These are phyloP conservation scores for Apotomis capreana DNA, from an alignment of 2,888 invertebrate genomes.

Conservation along the genomic window DNA sequence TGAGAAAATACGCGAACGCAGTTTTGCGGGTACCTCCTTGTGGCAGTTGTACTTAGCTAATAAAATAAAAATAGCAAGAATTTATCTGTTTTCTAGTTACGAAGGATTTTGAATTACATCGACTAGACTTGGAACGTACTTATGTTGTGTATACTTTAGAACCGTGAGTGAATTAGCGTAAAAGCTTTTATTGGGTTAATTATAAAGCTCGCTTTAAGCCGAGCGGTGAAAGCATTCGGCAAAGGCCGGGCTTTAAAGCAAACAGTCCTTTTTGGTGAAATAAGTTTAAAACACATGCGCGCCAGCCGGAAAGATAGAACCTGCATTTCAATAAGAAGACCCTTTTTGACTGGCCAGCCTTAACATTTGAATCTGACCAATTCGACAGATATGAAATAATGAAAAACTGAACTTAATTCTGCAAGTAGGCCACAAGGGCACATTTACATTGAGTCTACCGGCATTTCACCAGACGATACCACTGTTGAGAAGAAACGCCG, in stretches of 20 bases:
- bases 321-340: background rate
- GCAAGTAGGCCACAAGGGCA: no score
- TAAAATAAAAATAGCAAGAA: no score
- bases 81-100: no score
- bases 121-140: background rate
- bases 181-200: conserved; percentile 31
- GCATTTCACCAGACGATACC: no score
- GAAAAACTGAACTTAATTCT: no score
- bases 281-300: conserved; percentile 1
- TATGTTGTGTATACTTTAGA: background rate
- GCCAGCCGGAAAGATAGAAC: background rate
- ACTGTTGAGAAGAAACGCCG: no score
- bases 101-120: background rate
- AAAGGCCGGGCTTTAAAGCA: conserved; percentile 9
- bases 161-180: conserved; percentile 32
- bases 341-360: background rate
- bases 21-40: no score
- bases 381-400: no score
- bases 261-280: conserved; percentile 11
- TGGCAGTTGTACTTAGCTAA: no score
- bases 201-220: conserved; percentile 23
- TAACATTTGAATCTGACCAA: no score
- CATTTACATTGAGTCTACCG: no score
- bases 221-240: conserved; percentile 29
- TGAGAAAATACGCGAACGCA: no score